A percentile compares a stretch with the other conserved stretches of the same genome.
These are phyloP conservation scores for Lycaena phlaeas DNA, from an alignment of 2,888 invertebrate genomes.

Conservation along the genomic window DNA sequence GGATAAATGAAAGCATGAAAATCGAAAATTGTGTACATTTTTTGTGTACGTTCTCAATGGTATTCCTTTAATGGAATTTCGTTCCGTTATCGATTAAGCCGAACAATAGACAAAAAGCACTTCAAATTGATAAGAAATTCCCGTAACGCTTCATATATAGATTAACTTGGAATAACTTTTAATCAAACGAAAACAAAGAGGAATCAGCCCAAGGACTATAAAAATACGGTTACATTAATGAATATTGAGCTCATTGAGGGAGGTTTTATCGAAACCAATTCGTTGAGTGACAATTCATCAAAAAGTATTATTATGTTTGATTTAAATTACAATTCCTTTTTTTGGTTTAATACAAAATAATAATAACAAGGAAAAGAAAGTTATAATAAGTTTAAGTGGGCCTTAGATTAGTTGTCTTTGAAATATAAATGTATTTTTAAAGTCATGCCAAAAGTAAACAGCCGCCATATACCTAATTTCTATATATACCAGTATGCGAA, in stretches of 20 bases:
- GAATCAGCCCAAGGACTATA: neutral
- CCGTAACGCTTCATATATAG: conserved; percentile 6
- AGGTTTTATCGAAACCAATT: neutral
- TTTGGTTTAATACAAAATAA: conserved; percentile 3
- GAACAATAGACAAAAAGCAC: conserved; percentile 15
- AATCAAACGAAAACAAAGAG: neutral
- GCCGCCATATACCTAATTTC: too few relatives aligned
- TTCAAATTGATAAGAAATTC: conserved; percentile 10
- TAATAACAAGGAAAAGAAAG: too few relatives aligned
- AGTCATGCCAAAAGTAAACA: too few relatives aligned
- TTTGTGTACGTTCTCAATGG: conserved; percentile 39
- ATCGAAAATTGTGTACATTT: conserved; percentile 54
- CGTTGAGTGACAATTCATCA: neutral
- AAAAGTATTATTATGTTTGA: conserved; percentile 3
- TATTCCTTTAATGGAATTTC: conserved; percentile 41
- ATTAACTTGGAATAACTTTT: neutral
- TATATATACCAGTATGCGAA: too few relatives aligned
- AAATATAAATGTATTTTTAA: too few relatives aligned
- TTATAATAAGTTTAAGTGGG: too few relatives aligned
- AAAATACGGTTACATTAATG: neutral
- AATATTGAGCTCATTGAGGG: too few relatives aligned
- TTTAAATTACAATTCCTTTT: conserved; percentile 2
- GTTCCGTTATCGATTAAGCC: conserved; percentile 15
- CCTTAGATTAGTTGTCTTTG: too few relatives aligned
- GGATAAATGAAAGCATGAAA: conserved; percentile 54